Base-by-base conservation (phyloP, 2,113 vertebrate genomes). In the Butastur rufipennis region DNA sequence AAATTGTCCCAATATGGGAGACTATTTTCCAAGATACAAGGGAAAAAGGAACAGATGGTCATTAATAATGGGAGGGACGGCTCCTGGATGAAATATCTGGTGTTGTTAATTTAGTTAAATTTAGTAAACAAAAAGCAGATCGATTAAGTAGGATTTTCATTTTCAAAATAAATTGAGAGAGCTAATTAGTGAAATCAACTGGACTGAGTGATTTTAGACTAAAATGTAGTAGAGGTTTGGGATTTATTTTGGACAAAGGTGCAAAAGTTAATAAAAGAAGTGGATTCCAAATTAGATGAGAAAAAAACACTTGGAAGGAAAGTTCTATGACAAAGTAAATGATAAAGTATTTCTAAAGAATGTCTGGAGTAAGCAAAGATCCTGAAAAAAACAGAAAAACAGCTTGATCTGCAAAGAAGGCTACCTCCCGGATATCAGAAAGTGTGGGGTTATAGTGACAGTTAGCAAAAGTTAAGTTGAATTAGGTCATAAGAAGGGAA, bases 121-220 rank as follows among this genome's bases (percentile, higher is more conserved):
- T 91, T 91, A 94, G 92, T 93, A 95, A 97, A 95, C 89, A 94
- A 91, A 93, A 93, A 83, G 59, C 68, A 91, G 92, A 89, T 91
- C 86, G 67, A 94, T 92, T 92, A 90, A 95, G 89, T 94, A 94
- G 84, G 68, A 91, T 97, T 97, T 94, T 90, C 87, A 66, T 94
- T 97, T 95, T 86, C 90, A 93, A 81, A 94, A 73, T 94, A 95
- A 91, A 86, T 89, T 59, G 72, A 89, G 93, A 95, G 81, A 45
- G 86, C 73, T 91, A 93, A 94, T 94, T 83, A 96, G 75, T 78
- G 52, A 96, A 94, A 91, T 97, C 78, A 95, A 78, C 77, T 73
- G 68, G 90, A 81, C 67, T 29, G 68, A 79, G 21, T 8, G 7
- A 94, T 89, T 84, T 79, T 87, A 87, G 45, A 53, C 59, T 84